Conservation (phyloP, 1,140 invertebrate species). For the Drosophila teissieri region DNA sequence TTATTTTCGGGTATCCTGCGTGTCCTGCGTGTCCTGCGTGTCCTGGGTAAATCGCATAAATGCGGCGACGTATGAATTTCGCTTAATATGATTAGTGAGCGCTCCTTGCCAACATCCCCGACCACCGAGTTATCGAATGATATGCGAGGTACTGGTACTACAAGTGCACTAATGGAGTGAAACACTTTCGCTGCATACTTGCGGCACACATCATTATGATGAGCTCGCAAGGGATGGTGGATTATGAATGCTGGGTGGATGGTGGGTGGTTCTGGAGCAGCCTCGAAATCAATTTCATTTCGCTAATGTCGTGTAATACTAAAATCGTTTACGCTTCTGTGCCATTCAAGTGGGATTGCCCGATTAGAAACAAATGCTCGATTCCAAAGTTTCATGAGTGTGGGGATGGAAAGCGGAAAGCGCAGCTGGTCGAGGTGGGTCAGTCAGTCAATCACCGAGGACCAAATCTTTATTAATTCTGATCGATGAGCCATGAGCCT, state of each 20-base stretch:
- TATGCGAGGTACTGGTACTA: slow-evolving; percentile 41
- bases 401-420: slow-evolving; percentile 7
- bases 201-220: slow-evolving; percentile 64
- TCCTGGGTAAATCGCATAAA: slow-evolving; percentile 72
- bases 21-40: slow-evolving; percentile 6
- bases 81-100: slow-evolving; percentile 81
- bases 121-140: slow-evolving; percentile 8
- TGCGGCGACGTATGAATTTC: slow-evolving; percentile 83
- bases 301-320: slow-evolving; percentile 80
- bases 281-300: slow-evolving; percentile 76
- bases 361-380: slow-evolving; percentile 77
- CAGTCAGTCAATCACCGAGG: slow-evolving; percentile 62
- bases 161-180: slow-evolving; percentile 63
- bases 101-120: slow-evolving; percentile 9
- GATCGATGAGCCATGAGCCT: slow-evolving; percentile 79
- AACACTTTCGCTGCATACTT: slow-evolving; percentile 79
- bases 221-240: not conserved
- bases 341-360: slow-evolving; percentile 43
- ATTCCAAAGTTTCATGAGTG: slow-evolving; percentile 21
- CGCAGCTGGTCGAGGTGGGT: slow-evolving; percentile 49
- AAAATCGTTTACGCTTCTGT: slow-evolving; percentile 56
- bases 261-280: slow-evolving; percentile 42
- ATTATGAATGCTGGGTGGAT: no score
- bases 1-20: slow-evolving; percentile 26
- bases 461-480: slow-evolving; percentile 84